phyloP scores from a whole-genome alignment of 1,140 invertebrate genomes.

The Apis dorsata region DNA sequence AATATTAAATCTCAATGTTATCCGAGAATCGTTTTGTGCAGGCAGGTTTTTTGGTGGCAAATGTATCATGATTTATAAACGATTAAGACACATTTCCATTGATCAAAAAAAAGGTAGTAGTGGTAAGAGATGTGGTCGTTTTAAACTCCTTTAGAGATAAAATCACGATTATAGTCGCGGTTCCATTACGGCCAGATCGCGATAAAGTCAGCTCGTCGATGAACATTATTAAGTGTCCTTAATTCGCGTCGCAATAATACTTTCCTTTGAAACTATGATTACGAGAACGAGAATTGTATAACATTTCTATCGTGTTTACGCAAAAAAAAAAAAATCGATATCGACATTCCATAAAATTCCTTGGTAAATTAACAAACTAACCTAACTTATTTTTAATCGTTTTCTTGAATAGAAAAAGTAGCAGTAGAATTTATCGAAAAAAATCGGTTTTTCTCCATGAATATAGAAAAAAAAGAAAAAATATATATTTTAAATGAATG shows the following conservation, averaged over 20 bases:
- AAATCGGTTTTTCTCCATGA: too few species aligned
- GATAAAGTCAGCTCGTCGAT: slow-evolving; percentile 12
- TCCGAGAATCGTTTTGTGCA: background rate
- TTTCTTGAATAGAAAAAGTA: too few species aligned
- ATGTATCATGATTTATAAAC: slow-evolving; percentile 5
- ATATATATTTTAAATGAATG: background rate
- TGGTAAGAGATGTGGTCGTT: background rate
- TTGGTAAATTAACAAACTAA: background rate
- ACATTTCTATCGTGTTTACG: too few species aligned
- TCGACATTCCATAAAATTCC: background rate
- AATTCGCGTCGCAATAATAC: background rate
- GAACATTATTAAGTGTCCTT: slow-evolving; percentile 14
- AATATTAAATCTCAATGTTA: background rate
- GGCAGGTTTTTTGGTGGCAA: background rate
- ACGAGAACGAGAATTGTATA: background rate
- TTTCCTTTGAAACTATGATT: background rate
- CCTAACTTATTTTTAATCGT: too few species aligned
- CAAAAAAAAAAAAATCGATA: background rate
- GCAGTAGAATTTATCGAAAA: too few species aligned
- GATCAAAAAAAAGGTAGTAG: background rate
- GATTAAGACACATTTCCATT: background rate
- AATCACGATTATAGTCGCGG: slow-evolving; percentile 20
- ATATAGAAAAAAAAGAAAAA: background rate
- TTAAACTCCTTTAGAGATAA: slow-evolving; percentile 9
- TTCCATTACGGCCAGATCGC: slow-evolving; percentile 18